phyloP scores from a whole-genome alignment of 2,888 invertebrate species.

The Shargacucullia verbasci region DNA sequence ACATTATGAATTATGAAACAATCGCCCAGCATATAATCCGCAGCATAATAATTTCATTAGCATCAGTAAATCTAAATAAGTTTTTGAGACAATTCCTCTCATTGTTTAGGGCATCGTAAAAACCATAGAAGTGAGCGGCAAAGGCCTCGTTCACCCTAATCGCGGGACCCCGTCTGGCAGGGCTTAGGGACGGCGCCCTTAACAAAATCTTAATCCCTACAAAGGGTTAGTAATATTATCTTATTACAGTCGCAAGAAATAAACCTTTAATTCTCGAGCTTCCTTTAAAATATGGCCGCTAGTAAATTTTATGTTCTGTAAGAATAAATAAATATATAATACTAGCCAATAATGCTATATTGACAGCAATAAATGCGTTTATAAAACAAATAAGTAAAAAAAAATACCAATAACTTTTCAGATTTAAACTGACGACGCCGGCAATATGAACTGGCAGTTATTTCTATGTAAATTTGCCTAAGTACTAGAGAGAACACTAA shows the following conservation, averaged over 20 bases:
- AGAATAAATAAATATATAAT: constrained; percentile 36
- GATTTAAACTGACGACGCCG: constrained; percentile 2
- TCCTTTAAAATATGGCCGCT: constrained; percentile 75
- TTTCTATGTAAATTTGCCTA: constrained; percentile 7
- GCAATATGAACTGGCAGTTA: constrained; percentile 19
- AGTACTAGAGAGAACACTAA: constrained; percentile 24
- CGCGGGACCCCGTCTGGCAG: constrained; percentile 79
- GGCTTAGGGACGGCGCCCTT: constrained; percentile 82
- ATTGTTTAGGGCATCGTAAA: constrained; percentile 78
- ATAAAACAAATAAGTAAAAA: constrained; percentile 12
- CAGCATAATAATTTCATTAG: constrained; percentile 57
- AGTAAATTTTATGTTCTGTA: constrained; percentile 27
- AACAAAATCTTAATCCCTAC: constrained; percentile 89
- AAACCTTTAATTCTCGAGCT: constrained; percentile 81
- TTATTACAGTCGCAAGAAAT: constrained; percentile 86
- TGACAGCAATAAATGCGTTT: constrained; percentile 5
- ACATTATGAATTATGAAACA: constrained; percentile 35
- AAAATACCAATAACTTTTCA: constrained; percentile 8
- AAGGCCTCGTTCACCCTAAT: constrained; percentile 73
- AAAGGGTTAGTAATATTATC: constrained; percentile 89
- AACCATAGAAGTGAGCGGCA: constrained; percentile 81
- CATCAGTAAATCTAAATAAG: constrained; percentile 53
- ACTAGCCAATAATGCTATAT: neutral
- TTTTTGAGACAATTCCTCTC: constrained; percentile 59
- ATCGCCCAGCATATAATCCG: constrained; percentile 36